A percentile compares a stretch with the other conserved stretches of the same genome.
Conservation (phyloP, 2,113 vertebrate species). For the Aptenodytes forsteri region DNA sequence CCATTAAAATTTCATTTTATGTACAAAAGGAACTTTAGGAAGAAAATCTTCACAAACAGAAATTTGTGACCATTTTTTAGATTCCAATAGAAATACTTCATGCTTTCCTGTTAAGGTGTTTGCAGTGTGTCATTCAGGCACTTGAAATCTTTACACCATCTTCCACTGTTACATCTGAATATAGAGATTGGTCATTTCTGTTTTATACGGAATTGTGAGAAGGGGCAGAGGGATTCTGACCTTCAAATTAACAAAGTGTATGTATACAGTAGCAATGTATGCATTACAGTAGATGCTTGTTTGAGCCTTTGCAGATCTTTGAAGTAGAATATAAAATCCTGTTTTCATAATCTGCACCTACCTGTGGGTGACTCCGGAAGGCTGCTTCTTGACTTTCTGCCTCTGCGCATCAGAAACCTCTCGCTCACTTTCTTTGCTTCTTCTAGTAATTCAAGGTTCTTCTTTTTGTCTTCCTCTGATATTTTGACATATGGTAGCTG, state of each 20-base stretch:
- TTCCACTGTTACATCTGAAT: not conserved
- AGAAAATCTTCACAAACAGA: not conserved
- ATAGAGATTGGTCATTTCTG: not conserved
- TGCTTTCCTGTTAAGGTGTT: not conserved
- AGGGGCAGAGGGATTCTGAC: not conserved
- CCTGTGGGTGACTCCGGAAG: slow-evolving; percentile 86
- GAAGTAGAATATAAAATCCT: not conserved
- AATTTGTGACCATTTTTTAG: not conserved
- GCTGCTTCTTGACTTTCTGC: slow-evolving; percentile 88
- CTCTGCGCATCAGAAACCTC: slow-evolving; percentile 88
- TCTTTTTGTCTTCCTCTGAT: slow-evolving; percentile 93
- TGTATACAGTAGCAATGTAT: not conserved
- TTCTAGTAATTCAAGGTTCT: slow-evolving; percentile 92
- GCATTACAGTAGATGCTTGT: not conserved
- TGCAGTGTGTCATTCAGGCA: not conserved
- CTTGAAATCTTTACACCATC: not conserved
- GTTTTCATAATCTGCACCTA: slow-evolving; percentile 1
- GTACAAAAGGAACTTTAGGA: not conserved
- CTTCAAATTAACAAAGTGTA: not conserved
- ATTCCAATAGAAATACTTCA: not conserved
- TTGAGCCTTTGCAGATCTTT: not conserved
- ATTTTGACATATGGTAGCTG: slow-evolving; percentile 90
- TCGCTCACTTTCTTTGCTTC: slow-evolving; percentile 95
- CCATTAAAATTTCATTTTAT: not conserved
- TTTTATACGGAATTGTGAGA: not conserved